Evolutionary conservation across 2,888 invertebrate genomes (phyloP).

Genomic region (Bugulina stolonifera): DNA sequence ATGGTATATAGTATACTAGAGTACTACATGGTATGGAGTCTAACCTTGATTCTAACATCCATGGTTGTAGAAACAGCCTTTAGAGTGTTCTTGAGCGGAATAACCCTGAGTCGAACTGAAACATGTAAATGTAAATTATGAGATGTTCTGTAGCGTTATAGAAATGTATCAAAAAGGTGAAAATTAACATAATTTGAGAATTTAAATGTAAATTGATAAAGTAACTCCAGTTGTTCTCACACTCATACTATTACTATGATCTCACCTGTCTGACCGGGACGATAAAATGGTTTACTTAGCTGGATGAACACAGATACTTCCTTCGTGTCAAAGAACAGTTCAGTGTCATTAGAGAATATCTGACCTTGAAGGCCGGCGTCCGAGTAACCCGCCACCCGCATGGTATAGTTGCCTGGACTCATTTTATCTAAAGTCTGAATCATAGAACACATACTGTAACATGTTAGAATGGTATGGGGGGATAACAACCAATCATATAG

Average conservation of each 20-base stretch:
- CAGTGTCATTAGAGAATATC: slow-evolving; percentile 82
- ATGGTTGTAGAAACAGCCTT: slow-evolving; percentile 84
- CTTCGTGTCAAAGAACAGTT: slow-evolving; percentile 74
- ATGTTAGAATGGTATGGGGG: too few species aligned
- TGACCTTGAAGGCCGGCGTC: slow-evolving; percentile 75
- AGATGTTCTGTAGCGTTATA: too few species aligned
- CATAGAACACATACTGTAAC: too few species aligned
- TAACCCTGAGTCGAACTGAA: slow-evolving; percentile 76
- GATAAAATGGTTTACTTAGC: slow-evolving; percentile 88
- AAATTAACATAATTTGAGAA: neutral
- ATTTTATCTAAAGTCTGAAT: slow-evolving; percentile 77
- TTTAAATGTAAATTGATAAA: too few species aligned
- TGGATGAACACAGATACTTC: slow-evolving; percentile 94
- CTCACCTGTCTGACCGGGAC: slow-evolving; percentile 70
- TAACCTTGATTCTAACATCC: slow-evolving; percentile 75
- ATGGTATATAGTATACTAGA: too few species aligned
- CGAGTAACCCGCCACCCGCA: slow-evolving; percentile 71
- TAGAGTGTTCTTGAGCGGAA: slow-evolving; percentile 85
- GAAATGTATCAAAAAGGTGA: neutral
- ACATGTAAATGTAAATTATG: too few species aligned
- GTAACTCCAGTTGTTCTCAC: too few species aligned
- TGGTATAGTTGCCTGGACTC: slow-evolving; percentile 73
- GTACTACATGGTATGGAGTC: too few species aligned
- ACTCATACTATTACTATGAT: neutral
- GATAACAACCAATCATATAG: too few species aligned